Base-by-base conservation (phyloP, 1,140 invertebrate genomes). In the Heliconius nattereri region DNA sequence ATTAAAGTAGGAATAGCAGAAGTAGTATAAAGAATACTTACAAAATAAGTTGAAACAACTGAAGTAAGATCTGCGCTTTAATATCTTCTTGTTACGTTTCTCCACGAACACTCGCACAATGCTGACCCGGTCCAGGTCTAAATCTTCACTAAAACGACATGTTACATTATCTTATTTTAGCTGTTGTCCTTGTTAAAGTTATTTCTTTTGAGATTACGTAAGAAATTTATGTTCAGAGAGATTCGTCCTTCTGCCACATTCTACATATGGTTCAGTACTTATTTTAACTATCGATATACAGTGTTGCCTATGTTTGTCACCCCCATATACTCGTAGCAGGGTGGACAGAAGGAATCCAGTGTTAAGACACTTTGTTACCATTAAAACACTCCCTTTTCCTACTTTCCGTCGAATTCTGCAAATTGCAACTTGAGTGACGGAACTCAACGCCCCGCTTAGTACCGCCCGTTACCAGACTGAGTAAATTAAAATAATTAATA, bases 31-130 rank as follows among this genome's bases (percentile, higher is more conserved):
- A 29, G 60, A 66, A 72, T 45, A 85, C 86, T 87, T 81, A 92
- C 90, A 77, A 74, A 91, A 89, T 8, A 91, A 78, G 37, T 91
- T 83, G 16, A 82, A 73, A 13, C 75, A 74, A 5, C 60, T 82
- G 71, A 87, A 91, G 72, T 84, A 87, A 0, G 89, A 80, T 13
- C 73, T 52, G 0, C 85, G 81, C 19, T 83, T 72, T 32, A 40
- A 81, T 1, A 83, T 79, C 11, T 73, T 85, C 8, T 74, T 82
- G 35, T 78, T 80, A 8, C 60, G 77, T 2, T 75, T 81, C 29
- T 74, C 49, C 6, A 88, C 66, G 40, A 83, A 89, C 40, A 86
- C 73, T 70, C 88, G 78, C 0, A 91, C 75, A 32, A 90, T 75
- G 60, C 81, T 90, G 13, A 86, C 73, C 9, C 80, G 84, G 13